Conservation (phyloP, 2,888 invertebrate species). For the Phalera bucephala region DNA sequence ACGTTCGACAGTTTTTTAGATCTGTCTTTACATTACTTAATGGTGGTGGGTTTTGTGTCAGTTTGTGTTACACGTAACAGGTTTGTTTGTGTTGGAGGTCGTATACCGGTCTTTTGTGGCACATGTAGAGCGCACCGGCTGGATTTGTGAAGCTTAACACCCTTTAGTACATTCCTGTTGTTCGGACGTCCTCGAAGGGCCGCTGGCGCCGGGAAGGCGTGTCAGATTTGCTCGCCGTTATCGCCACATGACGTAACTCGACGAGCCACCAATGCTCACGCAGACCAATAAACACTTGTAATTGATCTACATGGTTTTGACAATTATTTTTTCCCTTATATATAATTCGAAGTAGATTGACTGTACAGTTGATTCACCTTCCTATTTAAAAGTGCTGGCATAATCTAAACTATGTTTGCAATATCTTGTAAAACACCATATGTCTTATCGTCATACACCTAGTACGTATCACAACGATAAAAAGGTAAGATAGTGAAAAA, state of each 20-base stretch:
- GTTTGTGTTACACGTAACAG: conserved; percentile 76
- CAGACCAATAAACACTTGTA: conserved; percentile 43
- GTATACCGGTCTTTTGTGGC: conserved; percentile 76
- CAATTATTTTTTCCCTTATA: conserved; percentile 10
- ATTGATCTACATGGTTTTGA: too few species aligned
- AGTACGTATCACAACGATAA: conserved; percentile 52
- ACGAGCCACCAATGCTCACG: conserved; percentile 37
- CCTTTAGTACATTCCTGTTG: conserved; percentile 62
- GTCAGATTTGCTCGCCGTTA: conserved; percentile 67
- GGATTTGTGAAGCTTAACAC: conserved; percentile 53
- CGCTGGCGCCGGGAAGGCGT: conserved; percentile 75
- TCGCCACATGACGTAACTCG: conserved; percentile 75
- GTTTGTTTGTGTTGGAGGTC: conserved; percentile 79
- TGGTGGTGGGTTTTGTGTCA: conserved; percentile 46
- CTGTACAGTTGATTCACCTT: conserved; percentile 25
- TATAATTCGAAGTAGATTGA: conserved; percentile 10
- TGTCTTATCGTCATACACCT: conserved; percentile 49
- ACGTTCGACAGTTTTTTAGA: conserved; percentile 33
- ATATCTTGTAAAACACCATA: conserved; percentile 39
- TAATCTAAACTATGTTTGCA: conserved; percentile 31
- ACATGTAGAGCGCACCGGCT: conserved; percentile 71
- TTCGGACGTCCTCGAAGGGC: conserved; percentile 66
- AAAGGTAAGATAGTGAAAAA: conserved; percentile 40
- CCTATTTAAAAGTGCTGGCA: conserved; percentile 17
- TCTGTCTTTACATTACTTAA: conserved; percentile 45